Evolutionary conservation across 2,797 vertebrate genomes (phyloP), one percentile per base, ranked within the genome.

Genomic region (Sebastes goodei): DNA sequence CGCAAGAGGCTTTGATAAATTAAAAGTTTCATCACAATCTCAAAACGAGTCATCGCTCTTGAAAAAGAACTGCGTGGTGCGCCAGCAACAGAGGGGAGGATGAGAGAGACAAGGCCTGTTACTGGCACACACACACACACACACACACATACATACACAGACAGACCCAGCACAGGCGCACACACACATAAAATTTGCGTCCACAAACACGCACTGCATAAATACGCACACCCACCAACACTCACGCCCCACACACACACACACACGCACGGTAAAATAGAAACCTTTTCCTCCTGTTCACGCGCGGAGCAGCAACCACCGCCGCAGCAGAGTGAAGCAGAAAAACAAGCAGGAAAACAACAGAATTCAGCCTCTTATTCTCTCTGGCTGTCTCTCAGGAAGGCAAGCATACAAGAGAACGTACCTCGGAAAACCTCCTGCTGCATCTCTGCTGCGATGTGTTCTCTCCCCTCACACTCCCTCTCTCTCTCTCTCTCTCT

Each of bases 391-490:
- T 92, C 91, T 95, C 93, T 94, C 94, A 79, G 92, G 93, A 95
- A 95, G 96, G 93, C 93, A 93, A 96, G 94, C 95, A 95, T 95
- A 96, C 94, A 95, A 95, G 94, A 95, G 92, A 96, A 96, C 96
- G 93, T 96, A 96, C 96, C 96, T 96, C 95, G 93, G 91, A 94
- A 96, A 95, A 93, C 94, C 95, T 96, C 94, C 94, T 95, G 96
- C 96, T 96, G 95, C 96, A 96, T 96, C 95, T 96, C 95, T 95
- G 96, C 95, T 96, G 96, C 95, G 96, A 96, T 96, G 95, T 96
- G 95, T 95, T 95, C 94, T 95, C 95, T 94, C 89, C 91, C 93
- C 94, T 94, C 92, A 92, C 94, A 93, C 94, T 80, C 93, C 35
- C 93, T 85, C 94, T 79, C 91, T 62, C 85, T 65, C 90, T 7